These are phyloP conservation scores for Drosophila serrata DNA, from an alignment of 1,140 invertebrate genomes.

Conservation along the genomic window DNA sequence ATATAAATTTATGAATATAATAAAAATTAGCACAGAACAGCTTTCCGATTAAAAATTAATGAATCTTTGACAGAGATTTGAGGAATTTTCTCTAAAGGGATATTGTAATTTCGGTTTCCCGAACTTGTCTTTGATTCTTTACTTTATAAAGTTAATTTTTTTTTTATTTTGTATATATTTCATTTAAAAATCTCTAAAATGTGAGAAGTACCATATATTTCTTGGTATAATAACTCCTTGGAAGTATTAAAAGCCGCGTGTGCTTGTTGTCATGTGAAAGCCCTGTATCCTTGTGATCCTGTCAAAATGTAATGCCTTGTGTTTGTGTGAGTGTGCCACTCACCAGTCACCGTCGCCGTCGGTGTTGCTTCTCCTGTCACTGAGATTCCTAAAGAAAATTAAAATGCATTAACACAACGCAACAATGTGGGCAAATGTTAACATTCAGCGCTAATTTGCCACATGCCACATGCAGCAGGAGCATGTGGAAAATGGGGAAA, in stretches of 20 bases:
- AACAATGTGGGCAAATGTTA: constrained; percentile 80
- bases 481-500: constrained; percentile 2
- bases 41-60: too few species aligned
- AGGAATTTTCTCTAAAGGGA: too few species aligned
- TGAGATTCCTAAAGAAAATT: constrained; percentile 47
- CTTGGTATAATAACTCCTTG: neutral
- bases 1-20: too few species aligned
- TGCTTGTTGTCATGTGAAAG: neutral
- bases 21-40: too few species aligned
- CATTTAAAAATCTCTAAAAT: too few species aligned
- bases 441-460: constrained; percentile 79
- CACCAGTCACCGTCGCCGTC: neutral
- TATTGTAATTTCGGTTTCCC: too few species aligned
- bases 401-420: constrained; percentile 79
- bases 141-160: too few species aligned
- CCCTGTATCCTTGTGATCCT: neutral
- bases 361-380: neutral
- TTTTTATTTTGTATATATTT: too few species aligned
- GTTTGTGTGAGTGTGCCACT: neutral
- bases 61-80: too few species aligned
- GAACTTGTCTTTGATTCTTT: too few species aligned
- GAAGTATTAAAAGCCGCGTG: neutral
- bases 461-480: constrained; percentile 52
- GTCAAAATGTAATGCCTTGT: neutral
- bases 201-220: too few species aligned